Evolutionary conservation across 2,113 vertebrate species (phyloP).

Genomic region (Aphelocoma coerulescens): DNA sequence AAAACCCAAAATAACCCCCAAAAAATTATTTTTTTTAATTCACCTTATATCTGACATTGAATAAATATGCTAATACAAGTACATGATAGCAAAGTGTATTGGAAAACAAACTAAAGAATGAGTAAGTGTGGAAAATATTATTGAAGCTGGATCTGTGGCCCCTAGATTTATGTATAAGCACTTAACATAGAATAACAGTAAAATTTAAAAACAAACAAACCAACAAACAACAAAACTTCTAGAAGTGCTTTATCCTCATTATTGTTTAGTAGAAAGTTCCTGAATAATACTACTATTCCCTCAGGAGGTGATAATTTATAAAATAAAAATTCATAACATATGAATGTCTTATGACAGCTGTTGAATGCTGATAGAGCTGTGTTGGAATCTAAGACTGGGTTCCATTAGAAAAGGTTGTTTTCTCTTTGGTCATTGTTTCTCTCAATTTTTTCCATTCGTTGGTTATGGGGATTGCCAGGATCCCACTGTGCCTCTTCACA

Average conservation of each 20-base stretch:
- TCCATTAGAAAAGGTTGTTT: neutral
- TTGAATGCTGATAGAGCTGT: neutral
- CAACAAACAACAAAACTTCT: neutral
- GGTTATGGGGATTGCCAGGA: neutral
- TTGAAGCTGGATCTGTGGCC: neutral
- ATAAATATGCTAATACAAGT: neutral
- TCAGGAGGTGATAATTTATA: neutral
- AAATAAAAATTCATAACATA: neutral
- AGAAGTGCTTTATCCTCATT: neutral
- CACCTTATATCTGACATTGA: neutral
- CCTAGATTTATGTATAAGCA: neutral
- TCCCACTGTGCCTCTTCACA: neutral
- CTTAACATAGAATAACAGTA: neutral
- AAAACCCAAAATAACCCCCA: fast-evolving
- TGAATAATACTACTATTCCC: neutral
- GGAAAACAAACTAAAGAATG: neutral
- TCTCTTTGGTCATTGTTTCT: neutral
- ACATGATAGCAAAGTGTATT: neutral
- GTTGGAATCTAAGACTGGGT: neutral
- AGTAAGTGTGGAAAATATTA: neutral
- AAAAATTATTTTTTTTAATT: neutral
- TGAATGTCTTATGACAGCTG: neutral
- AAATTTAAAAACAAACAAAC: neutral
- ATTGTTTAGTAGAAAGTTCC: neutral
- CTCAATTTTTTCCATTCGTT: neutral